A percentile compares a stretch with the other conserved stretches of the same genome.
These are phyloP conservation scores for Buceros bicornis DNA, from an alignment of 2,797 vertebrate genomes.

Conservation along the genomic window DNA sequence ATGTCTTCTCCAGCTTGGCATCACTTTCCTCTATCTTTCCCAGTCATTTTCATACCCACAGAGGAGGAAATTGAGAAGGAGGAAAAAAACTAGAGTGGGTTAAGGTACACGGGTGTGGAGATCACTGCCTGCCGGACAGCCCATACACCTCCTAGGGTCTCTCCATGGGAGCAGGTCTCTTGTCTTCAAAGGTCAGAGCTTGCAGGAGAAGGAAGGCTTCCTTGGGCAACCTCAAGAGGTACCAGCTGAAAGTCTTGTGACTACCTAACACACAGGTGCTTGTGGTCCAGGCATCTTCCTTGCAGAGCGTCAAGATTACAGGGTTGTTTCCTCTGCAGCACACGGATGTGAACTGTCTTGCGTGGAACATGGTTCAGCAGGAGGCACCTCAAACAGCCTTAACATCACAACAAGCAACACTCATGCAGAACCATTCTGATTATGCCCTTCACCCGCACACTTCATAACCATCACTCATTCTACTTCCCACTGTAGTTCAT, in stretches of 20 bases:
- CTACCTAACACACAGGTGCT: not conserved
- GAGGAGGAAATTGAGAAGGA: not conserved
- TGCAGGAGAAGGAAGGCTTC: not conserved
- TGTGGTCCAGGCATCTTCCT: not conserved
- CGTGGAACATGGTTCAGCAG: not conserved
- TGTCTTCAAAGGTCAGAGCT: not conserved
- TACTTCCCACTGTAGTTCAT: conserved; percentile 19
- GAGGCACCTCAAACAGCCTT: not conserved
- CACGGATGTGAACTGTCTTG: not conserved
- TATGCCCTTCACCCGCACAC: not conserved
- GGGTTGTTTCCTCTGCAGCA: not conserved
- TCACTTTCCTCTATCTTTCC: not conserved
- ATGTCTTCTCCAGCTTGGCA: conserved; percentile 48
- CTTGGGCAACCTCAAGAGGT: not conserved
- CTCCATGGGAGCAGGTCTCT: not conserved
- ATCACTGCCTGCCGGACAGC: not conserved
- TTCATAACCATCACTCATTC: conserved; percentile 48
- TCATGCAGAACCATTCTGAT: not conserved
- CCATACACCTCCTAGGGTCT: not conserved
- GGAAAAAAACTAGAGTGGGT: not conserved
- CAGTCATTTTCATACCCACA: not conserved
- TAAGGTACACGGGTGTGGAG: not conserved
- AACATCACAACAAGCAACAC: conserved; percentile 34
- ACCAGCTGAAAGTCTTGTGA: not conserved
- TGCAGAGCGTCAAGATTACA: not conserved